phyloP scores from a whole-genome alignment of 2,797 vertebrate genomes.

The Pelochelys cantorii region DNA sequence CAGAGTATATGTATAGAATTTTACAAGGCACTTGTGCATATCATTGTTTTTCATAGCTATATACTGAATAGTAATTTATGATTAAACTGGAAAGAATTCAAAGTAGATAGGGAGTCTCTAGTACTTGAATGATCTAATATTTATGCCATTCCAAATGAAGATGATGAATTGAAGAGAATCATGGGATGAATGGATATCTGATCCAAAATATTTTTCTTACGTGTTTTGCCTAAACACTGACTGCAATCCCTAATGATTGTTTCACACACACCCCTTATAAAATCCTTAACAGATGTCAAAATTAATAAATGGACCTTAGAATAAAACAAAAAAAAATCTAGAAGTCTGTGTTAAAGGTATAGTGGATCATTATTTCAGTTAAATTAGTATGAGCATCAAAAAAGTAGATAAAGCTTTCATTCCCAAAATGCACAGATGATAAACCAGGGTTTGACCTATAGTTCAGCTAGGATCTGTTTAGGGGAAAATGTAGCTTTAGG shows the following conservation, averaged over 20 bases:
- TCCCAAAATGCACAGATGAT: accelerated
- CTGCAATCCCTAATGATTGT: background rate
- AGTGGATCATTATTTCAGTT: background rate
- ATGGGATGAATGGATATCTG: background rate
- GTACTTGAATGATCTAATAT: background rate
- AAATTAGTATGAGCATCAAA: background rate
- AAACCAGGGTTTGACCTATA: background rate
- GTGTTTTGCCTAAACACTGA: background rate
- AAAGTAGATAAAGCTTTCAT: background rate
- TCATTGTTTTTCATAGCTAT: background rate
- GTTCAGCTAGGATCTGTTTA: background rate
- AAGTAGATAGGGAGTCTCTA: background rate
- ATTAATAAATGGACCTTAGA: background rate
- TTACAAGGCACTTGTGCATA: background rate
- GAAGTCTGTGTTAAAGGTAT: background rate
- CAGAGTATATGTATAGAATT: background rate
- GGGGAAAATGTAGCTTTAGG: background rate
- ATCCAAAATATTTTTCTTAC: background rate
- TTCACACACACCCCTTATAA: background rate
- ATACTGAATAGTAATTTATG: conserved; percentile 20
- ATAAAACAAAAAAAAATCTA: background rate
- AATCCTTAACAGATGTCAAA: background rate
- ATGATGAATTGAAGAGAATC: background rate
- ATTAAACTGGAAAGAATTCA: background rate
- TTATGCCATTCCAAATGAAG: background rate